Evolutionary conservation across 2,888 invertebrate species (phyloP), one percentile per base, ranked within the genome.

Genomic region (Chaitophorus viminalis): DNA sequence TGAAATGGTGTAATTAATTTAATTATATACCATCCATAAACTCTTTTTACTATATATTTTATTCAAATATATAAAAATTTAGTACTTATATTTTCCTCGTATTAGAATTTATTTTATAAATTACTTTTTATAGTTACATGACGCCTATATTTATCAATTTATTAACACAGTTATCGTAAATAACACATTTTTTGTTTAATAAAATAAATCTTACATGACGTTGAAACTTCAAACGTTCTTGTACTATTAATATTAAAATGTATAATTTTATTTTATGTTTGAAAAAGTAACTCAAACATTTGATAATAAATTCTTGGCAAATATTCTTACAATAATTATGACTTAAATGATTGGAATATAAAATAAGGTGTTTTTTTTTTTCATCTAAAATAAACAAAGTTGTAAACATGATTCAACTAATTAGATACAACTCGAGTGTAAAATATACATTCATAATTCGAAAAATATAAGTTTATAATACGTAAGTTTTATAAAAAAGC

Each of bases 161-260:
- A 77, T 31, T 31, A 31, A 21, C 78, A n/a, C 60, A 6, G 8
- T 9, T 54, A 60, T 79, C 29, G 36, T 79, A 39, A 79, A 79
- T 79, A 18, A 65, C n/a, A 39, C n/a, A 21, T 36, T 36, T 65
- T 65, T 65, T 14, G 3, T 6, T 17, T 8, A 36, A 65, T 36
- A 18, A 65, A 36, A 79, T 79, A 79, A 79, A 79, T 65, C 60
- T 79, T 21, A 9, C 3, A 25, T 5, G 60, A 33, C 36, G 65
- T 65, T n/a, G 4, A 60, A n/a, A 65, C 79, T 79, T 79, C 65
- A 60, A 79, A 79, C 79, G 60, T 18, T 17, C n/a, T 79, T n/a
- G 79, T 25, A 14, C 36, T 9, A 65, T 79, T n/a, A 79, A 79
- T 79, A 79, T 36, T 60, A 79, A 65, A 39, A 72, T 72, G 3